These are phyloP conservation scores for Scomber japonicus DNA, from an alignment of 2,113 vertebrate genomes.

Conservation along the genomic window DNA sequence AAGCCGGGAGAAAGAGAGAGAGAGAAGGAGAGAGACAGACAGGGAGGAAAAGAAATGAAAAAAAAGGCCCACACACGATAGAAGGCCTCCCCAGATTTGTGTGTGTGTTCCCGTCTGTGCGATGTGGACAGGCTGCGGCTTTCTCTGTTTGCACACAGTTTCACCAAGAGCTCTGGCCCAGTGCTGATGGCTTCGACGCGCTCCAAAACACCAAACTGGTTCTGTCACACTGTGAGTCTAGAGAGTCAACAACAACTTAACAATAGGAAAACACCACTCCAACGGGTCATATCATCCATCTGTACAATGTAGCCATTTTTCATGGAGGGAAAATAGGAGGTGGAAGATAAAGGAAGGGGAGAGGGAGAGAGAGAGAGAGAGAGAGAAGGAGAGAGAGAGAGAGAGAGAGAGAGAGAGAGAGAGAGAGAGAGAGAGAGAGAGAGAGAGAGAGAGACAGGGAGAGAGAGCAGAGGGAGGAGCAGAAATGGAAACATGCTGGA, in stretches of 20 bases:
- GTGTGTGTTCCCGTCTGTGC: constrained; percentile 78
- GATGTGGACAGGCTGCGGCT: constrained; percentile 75
- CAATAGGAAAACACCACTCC: constrained; percentile 80
- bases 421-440: no score
- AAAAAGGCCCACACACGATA: constrained; percentile 87
- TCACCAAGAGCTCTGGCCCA: constrained; percentile 64
- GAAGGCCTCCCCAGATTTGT: constrained; percentile 79
- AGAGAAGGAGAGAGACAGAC: constrained; percentile 41
- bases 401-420: constrained; percentile 33
- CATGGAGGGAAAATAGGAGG: constrained; percentile 66
- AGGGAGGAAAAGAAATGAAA: constrained; percentile 63
- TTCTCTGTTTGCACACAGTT: constrained; percentile 80
- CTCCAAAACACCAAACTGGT: constrained; percentile 76
- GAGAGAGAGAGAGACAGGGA: neutral
- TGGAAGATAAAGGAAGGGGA: constrained; percentile 55
- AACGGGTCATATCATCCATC: constrained; percentile 75
- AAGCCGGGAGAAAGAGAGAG: constrained; percentile 63
- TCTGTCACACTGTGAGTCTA: constrained; percentile 80
- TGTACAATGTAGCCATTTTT: constrained; percentile 72
- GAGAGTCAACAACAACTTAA: constrained; percentile 83
- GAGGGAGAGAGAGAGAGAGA: constrained; percentile 16
- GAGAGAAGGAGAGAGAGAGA: no score
- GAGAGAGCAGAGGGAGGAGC: constrained; percentile 75
- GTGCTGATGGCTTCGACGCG: constrained; percentile 64
- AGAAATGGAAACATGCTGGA: constrained; percentile 83